phyloP scores from a whole-genome alignment of 2,888 invertebrate species.

The Nemotelus pantherinus region DNA sequence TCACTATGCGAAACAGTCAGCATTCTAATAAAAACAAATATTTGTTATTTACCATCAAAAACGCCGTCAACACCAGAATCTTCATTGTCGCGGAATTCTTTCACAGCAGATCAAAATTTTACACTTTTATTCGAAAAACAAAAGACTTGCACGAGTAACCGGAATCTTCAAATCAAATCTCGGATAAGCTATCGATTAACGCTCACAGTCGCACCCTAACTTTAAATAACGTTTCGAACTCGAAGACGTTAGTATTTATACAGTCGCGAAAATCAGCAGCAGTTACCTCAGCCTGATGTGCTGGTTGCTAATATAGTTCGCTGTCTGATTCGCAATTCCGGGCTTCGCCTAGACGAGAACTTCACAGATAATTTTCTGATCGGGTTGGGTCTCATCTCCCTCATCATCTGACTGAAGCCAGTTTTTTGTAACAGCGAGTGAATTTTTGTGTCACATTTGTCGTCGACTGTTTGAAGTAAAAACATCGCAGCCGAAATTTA shows the following conservation, averaged over 20 bases:
- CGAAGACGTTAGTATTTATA: slow-evolving; percentile 46
- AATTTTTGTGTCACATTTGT: background rate
- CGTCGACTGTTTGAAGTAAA: background rate
- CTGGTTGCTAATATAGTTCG: slow-evolving; percentile 16
- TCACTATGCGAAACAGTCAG: background rate
- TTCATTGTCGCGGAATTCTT: slow-evolving; percentile 44
- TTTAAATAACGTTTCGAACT: slow-evolving; percentile 46
- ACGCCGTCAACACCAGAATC: slow-evolving; percentile 41
- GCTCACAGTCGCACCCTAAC: slow-evolving; percentile 39
- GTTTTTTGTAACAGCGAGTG: slow-evolving; percentile 19
- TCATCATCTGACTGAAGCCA: slow-evolving; percentile 3
- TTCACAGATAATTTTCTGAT: slow-evolving; percentile 30
- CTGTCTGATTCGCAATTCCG: background rate
- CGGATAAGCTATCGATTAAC: slow-evolving; percentile 28
- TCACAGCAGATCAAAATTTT: background rate
- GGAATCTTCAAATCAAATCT: slow-evolving; percentile 6
- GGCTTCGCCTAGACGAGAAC: slow-evolving; percentile 29
- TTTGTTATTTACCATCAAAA: slow-evolving; percentile 48
- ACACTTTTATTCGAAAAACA: slow-evolving; percentile 14
- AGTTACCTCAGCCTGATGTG: background rate
- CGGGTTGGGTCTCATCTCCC: slow-evolving; percentile 23
- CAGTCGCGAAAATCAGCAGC: slow-evolving; percentile 23
- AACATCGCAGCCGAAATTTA: slow-evolving; percentile 22
- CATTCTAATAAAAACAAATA: no score
- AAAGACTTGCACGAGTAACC: slow-evolving; percentile 43